Percentiles rank a stretch among this genome's conserved stretches.
phyloP scores from a whole-genome alignment of 2,888 invertebrate species.

The Pyrrhia umbra region DNA sequence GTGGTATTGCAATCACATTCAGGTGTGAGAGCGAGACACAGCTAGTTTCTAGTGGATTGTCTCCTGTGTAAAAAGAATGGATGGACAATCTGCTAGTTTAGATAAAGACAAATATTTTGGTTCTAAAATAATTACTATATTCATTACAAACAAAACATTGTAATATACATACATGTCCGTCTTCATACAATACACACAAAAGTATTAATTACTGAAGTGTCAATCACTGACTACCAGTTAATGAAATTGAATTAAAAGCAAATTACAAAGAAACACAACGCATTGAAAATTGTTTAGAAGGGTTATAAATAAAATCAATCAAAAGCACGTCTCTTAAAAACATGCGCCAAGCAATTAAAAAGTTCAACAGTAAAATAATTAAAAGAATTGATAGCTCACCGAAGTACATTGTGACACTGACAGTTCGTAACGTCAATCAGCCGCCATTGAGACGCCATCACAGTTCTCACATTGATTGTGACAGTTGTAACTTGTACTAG shows the following conservation, averaged over 20 bases:
- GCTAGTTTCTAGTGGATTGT: too few relatives aligned
- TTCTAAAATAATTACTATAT: slow-evolving; percentile 1
- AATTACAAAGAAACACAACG: slow-evolving; percentile 26
- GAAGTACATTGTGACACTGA: slow-evolving; percentile 19
- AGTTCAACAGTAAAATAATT: slow-evolving; percentile 29
- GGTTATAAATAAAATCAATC: slow-evolving; percentile 40
- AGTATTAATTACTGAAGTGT: slow-evolving; percentile 17
- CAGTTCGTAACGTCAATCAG: slow-evolving; percentile 52
- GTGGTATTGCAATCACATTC: too few relatives aligned
- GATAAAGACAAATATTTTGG: not conserved
- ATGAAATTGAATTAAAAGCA: slow-evolving; percentile 30
- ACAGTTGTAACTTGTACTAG: slow-evolving; percentile 18
- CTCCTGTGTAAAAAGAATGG: too few relatives aligned
- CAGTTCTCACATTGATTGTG: slow-evolving; percentile 38
- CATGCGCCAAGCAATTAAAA: slow-evolving; percentile 37
- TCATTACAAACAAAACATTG: not conserved
- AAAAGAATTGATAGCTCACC: slow-evolving; percentile 31
- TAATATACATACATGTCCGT: not conserved
- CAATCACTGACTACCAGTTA: slow-evolving; percentile 32
- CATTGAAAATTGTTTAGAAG: slow-evolving; percentile 34
- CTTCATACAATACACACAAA: not conserved
- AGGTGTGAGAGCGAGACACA: too few relatives aligned
- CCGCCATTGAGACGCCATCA: slow-evolving; percentile 44
- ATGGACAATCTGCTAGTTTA: too few relatives aligned
- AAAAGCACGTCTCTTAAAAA: slow-evolving; percentile 16